Evolutionary conservation across 2,113 vertebrate species (phyloP).

Genomic region (Poeciliopsis occidentalis): DNA sequence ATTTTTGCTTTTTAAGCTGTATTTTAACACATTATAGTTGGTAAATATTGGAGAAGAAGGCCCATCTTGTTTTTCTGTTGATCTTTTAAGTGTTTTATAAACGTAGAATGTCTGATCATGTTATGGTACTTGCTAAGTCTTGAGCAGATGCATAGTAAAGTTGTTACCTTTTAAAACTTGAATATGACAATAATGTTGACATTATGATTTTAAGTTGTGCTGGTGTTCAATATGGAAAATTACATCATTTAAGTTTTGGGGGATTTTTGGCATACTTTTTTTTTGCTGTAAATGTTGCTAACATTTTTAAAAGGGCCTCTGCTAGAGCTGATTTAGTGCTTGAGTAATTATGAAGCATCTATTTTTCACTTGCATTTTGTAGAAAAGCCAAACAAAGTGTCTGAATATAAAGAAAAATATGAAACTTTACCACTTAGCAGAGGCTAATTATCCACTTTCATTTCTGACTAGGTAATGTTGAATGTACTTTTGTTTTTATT

Average conservation of each 20-base stretch:
- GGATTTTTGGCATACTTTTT: conserved; percentile 3
- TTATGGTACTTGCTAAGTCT: neutral
- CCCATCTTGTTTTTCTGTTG: neutral
- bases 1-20: neutral
- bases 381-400: neutral
- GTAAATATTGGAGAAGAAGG: neutral
- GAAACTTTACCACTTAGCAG: neutral
- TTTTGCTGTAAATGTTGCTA: neutral
- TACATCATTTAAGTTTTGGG: neutral
- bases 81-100: neutral
- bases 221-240: too few relatives aligned
- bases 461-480: neutral
- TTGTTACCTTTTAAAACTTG: too few relatives aligned
- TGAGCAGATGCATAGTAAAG: too few relatives aligned
- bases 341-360: neutral
- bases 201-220: neutral
- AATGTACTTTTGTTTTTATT: neutral
- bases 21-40: neutral
- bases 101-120: neutral
- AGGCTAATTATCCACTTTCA: neutral
- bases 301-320: neutral
- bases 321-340: neutral
- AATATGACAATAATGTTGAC: too few relatives aligned
- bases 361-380: neutral
- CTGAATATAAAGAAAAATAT: neutral